Conservation (phyloP, 53 echinoderm and acorn worm species). For the Echinarachnius parma region DNA sequence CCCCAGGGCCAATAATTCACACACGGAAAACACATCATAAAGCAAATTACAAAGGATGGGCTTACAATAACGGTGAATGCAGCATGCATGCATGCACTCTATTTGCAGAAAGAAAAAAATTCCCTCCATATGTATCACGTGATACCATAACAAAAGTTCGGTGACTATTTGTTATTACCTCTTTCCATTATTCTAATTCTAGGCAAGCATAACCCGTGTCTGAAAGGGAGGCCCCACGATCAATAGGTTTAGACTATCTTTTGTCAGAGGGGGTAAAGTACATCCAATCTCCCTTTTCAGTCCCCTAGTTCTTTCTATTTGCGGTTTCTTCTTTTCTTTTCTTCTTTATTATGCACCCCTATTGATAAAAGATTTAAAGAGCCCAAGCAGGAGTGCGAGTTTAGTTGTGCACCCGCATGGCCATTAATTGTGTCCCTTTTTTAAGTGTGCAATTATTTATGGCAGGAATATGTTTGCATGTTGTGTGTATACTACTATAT, state of each 20-base stretch:
- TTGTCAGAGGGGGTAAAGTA: constrained; percentile 37
- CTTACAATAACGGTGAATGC: not conserved
- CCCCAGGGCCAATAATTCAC: no score
- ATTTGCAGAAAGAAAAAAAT: not conserved
- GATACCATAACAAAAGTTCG: no score
- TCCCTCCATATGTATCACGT: constrained; percentile 31
- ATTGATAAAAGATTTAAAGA: constrained; percentile 18
- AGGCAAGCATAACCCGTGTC: not conserved
- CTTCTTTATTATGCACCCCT: no score
- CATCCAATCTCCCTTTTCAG: constrained; percentile 2
- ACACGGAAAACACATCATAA: no score
- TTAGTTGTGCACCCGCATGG: no score
- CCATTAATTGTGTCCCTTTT: no score
- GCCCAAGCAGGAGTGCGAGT: no score
- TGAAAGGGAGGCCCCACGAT: constrained; percentile 5
- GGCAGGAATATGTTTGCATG: not conserved
- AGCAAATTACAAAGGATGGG: no score
- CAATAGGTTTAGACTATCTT: constrained; percentile 38
- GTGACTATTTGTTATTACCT: no score
- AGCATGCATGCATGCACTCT: not conserved
- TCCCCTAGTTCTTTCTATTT: not conserved
- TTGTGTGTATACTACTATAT: not conserved
- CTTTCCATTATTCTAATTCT: no score
- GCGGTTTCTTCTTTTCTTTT: constrained; percentile 9
- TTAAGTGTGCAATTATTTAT: no score